A percentile compares a stretch with the other conserved stretches of the same genome.
These are phyloP conservation scores for Nixonia krombeini DNA, from an alignment of 1,140 invertebrate genomes.

Conservation along the genomic window DNA sequence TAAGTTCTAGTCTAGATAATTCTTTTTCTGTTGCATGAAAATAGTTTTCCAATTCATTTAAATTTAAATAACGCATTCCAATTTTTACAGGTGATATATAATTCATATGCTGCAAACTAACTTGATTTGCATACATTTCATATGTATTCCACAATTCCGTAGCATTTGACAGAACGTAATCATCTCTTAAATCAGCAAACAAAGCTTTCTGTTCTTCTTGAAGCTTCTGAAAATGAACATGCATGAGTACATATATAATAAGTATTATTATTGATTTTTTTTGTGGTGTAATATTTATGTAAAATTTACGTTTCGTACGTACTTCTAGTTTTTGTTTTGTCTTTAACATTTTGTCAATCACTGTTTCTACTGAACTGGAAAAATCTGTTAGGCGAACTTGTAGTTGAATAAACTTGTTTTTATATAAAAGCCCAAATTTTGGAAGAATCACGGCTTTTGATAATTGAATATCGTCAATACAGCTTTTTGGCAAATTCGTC, in stretches of 20 bases:
- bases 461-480: conserved; percentile 46
- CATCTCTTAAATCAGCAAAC: conserved; percentile 25
- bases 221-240: conserved; percentile 37
- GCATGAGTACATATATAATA: too few species aligned
- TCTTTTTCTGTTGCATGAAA: conserved; percentile 17
- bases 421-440: conserved; percentile 51
- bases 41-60: conserved; percentile 27
- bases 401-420: conserved; percentile 46
- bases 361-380: conserved; percentile 16
- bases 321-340: too few species aligned
- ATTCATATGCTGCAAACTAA: conserved; percentile 16
- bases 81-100: conserved; percentile 22
- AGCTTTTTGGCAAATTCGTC: conserved; percentile 29
- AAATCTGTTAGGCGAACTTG: conserved; percentile 30
- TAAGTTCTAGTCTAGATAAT: conserved; percentile 15
- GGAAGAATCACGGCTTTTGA: conserved; percentile 48
- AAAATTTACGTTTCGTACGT: too few species aligned
- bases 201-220: too few species aligned
- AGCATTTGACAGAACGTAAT: conserved; percentile 19
- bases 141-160: conserved; percentile 38
- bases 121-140: conserved; percentile 12
- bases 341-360: conserved; percentile 37
- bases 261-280: too few species aligned
- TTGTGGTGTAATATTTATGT: too few species aligned
- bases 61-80: conserved; percentile 8